Percentiles rank a stretch among this genome's conserved stretches.
Conservation (phyloP, 2,113 vertebrate species). For the Pseudorasbora parva region DNA sequence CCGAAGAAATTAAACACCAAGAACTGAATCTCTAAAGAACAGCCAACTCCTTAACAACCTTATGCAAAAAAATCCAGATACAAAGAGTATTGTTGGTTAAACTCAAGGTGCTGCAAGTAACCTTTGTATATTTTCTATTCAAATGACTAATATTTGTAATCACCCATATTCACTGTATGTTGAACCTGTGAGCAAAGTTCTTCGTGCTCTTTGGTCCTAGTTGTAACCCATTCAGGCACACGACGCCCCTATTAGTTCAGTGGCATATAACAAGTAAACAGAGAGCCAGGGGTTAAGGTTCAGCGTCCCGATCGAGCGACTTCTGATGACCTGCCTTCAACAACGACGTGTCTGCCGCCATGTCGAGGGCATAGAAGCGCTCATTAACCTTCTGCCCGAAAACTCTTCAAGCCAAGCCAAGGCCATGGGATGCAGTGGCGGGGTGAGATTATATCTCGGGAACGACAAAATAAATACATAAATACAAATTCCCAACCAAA, state of each 20-base stretch:
- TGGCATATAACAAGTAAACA: conserved; percentile 59
- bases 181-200: background rate
- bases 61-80: background rate
- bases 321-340: conserved; percentile 58
- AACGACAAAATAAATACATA: background rate
- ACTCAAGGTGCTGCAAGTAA: too few relatives aligned
- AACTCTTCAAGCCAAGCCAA: background rate
- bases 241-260: conserved; percentile 63
- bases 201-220: background rate
- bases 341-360: conserved; percentile 59
- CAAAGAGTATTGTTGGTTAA: background rate
- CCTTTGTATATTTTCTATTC: too few relatives aligned
- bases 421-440: background rate
- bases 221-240: conserved; percentile 51
- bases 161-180: background rate
- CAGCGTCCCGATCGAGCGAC: conserved; percentile 55
- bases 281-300: conserved; percentile 57
- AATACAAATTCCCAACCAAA: background rate
- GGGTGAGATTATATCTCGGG: background rate
- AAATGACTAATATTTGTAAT: background rate
- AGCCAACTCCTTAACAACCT: background rate
- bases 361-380: conserved; percentile 52
- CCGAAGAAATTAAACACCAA: background rate
- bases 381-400: conserved; percentile 56
- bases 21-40: too few relatives aligned